These are phyloP conservation scores for Lichenostomus cassidix DNA, from an alignment of 2,113 vertebrate species.

Conservation along the genomic window DNA sequence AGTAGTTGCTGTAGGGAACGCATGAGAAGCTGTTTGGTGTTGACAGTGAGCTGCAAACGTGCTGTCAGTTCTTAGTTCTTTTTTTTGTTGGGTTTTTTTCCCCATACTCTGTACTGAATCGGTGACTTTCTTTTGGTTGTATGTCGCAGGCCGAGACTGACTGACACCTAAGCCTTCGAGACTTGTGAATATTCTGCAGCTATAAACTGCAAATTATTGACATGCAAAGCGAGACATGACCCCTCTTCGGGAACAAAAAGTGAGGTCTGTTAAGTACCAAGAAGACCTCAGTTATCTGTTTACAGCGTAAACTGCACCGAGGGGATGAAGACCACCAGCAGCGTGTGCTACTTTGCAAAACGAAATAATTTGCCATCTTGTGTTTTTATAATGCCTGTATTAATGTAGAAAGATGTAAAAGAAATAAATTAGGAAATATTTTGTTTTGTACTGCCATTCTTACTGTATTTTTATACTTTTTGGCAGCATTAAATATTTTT, in stretches of 20 bases:
- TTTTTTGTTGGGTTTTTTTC: not conserved
- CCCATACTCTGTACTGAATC: constrained; percentile 72
- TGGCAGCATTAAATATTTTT: constrained; percentile 90
- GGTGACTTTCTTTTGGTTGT: constrained; percentile 84
- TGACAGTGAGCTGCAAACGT: not conserved
- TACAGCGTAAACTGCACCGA: constrained; percentile 81
- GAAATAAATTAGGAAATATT: constrained; percentile 78
- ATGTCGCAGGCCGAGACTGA: constrained; percentile 86
- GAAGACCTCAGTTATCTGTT: constrained; percentile 81
- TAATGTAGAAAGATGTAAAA: constrained; percentile 79
- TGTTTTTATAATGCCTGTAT: constrained; percentile 77
- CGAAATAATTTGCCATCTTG: constrained; percentile 66
- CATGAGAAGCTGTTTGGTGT: not conserved
- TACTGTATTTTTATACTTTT: constrained; percentile 85
- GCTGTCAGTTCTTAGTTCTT: not conserved
- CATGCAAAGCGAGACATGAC: constrained; percentile 79
- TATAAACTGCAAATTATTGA: constrained; percentile 81
- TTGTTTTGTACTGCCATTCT: constrained; percentile 83
- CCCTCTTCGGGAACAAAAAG: constrained; percentile 75
- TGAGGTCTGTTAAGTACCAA: constrained; percentile 75
- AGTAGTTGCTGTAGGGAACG: not conserved
- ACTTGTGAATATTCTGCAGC: constrained; percentile 82
- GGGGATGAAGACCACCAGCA: constrained; percentile 82
- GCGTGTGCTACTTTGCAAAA: constrained; percentile 76
- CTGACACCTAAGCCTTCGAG: constrained; percentile 81